These are phyloP conservation scores for Esperia sulphurella DNA, from an alignment of 2,888 invertebrate species.

Conservation along the genomic window DNA sequence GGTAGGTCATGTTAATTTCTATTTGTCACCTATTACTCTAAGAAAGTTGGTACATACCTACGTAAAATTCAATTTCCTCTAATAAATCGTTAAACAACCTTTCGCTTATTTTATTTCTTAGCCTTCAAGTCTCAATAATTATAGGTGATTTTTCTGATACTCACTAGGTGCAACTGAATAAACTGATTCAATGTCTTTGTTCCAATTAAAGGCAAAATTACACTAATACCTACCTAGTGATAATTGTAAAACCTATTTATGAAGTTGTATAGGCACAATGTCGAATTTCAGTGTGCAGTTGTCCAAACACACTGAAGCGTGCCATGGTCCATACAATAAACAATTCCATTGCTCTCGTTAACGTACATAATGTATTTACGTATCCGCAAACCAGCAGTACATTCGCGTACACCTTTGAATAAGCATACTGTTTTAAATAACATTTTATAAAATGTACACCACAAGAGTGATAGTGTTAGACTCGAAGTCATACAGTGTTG, in stretches of 20 bases:
- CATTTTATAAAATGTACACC: conserved; percentile 45
- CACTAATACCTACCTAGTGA: conserved; percentile 7
- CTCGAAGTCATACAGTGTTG: conserved; percentile 52
- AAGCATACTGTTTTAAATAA: conserved; percentile 3
- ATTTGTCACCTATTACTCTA: too few species aligned
- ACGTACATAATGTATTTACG: conserved; percentile 24
- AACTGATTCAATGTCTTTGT: conserved; percentile 41
- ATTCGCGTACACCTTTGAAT: conserved; percentile 21
- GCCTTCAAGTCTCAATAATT: background rate
- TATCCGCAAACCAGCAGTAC: conserved; percentile 28
- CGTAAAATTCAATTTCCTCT: too few species aligned
- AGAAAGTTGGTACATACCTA: background rate
- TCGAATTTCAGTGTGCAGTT: conserved; percentile 57
- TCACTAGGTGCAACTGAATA: conserved; percentile 1
- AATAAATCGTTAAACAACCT: too few species aligned
- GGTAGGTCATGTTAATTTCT: too few species aligned
- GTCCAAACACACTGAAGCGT: conserved; percentile 61
- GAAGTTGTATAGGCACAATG: conserved; percentile 27
- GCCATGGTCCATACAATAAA: conserved; percentile 41
- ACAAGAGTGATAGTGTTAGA: conserved; percentile 52
- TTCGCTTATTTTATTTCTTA: too few species aligned
- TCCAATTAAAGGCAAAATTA: conserved; percentile 31
- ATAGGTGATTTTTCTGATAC: background rate
- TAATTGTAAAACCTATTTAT: conserved; percentile 23
- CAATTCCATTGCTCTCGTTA: conserved; percentile 21